These are phyloP conservation scores for Chromobotia macracanthus DNA, from an alignment of 2,797 vertebrate genomes.

Conservation along the genomic window DNA sequence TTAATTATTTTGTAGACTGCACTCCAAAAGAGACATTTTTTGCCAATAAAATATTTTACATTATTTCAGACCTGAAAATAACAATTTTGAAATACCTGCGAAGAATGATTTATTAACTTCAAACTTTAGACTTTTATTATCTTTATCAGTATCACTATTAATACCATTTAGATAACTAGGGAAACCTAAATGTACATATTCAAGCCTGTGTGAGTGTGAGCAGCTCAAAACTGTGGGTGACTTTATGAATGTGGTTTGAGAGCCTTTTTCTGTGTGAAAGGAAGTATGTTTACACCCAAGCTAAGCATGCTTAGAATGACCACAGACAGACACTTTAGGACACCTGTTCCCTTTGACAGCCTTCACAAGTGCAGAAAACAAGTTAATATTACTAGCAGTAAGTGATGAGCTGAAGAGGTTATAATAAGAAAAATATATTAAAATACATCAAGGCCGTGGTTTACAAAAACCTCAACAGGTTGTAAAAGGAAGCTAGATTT, in stretches of 20 bases:
- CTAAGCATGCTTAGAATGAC: neutral
- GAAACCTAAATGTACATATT: neutral
- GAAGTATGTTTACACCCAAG: conserved; percentile 1
- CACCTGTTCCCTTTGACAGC: neutral
- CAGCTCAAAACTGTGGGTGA: neutral
- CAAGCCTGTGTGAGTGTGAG: neutral
- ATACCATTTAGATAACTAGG: too few species aligned
- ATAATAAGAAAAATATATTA: neutral
- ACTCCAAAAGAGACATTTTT: too few species aligned
- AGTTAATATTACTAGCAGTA: neutral
- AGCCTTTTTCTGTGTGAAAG: neutral
- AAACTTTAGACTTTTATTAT: too few species aligned
- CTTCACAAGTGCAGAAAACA: neutral
- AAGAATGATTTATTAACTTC: too few species aligned
- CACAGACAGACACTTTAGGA: neutral
- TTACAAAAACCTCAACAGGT: conserved; percentile 19
- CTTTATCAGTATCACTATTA: too few species aligned
- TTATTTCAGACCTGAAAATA: too few species aligned
- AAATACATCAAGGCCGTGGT: conserved; percentile 7
- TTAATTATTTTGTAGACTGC: too few species aligned
- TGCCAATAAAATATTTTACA: too few species aligned
- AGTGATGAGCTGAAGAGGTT: neutral
- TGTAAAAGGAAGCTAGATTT: conserved; percentile 5
- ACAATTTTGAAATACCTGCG: too few species aligned
- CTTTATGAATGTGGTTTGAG: conserved; percentile 6